A percentile compares a stretch with the other conserved stretches of the same genome.
Conservation (phyloP, 1,140 invertebrate genomes). For the Megathymus violae region DNA sequence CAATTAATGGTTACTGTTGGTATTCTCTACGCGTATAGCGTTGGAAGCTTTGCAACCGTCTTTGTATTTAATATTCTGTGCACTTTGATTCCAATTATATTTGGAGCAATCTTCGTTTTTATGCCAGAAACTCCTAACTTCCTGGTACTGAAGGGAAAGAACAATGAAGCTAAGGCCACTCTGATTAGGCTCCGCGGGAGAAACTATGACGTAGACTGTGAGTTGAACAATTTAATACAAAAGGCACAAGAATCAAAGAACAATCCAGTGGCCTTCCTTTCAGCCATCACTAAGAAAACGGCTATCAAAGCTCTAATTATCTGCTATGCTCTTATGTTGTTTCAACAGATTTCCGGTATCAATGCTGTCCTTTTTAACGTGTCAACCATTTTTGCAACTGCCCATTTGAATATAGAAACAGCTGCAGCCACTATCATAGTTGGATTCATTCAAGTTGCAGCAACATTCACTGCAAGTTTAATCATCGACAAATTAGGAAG, state of each 20-base stretch:
- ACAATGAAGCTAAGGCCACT: slow-evolving; percentile 86
- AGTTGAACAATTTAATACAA: slow-evolving; percentile 84
- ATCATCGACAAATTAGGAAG: slow-evolving; percentile 91
- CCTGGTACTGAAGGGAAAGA: slow-evolving; percentile 85
- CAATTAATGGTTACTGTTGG: slow-evolving; percentile 91
- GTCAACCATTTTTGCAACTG: slow-evolving; percentile 86
- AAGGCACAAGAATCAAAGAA: slow-evolving; percentile 84
- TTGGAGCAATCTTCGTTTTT: slow-evolving; percentile 87
- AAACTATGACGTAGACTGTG: slow-evolving; percentile 86
- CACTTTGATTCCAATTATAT: slow-evolving; percentile 82
- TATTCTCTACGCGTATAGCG: slow-evolving; percentile 50
- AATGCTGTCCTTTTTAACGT: slow-evolving; percentile 94
- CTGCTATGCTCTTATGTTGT: slow-evolving; percentile 91
- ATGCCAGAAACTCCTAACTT: slow-evolving; percentile 91
- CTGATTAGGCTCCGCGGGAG: slow-evolving; percentile 87
- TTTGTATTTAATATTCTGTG: background rate
- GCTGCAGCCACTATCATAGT: slow-evolving; percentile 88
- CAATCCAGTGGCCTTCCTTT: slow-evolving; percentile 81
- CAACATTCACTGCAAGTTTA: slow-evolving; percentile 87
- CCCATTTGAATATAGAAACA: slow-evolving; percentile 82
- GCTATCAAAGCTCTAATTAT: slow-evolving; percentile 89
- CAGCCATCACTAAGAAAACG: slow-evolving; percentile 85
- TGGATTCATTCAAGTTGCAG: slow-evolving; percentile 90
- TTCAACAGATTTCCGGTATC: slow-evolving; percentile 94
- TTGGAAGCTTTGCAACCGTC: background rate